Conservation (phyloP, 2,888 invertebrate genomes). For the Callyntrura guangdongensis region DNA sequence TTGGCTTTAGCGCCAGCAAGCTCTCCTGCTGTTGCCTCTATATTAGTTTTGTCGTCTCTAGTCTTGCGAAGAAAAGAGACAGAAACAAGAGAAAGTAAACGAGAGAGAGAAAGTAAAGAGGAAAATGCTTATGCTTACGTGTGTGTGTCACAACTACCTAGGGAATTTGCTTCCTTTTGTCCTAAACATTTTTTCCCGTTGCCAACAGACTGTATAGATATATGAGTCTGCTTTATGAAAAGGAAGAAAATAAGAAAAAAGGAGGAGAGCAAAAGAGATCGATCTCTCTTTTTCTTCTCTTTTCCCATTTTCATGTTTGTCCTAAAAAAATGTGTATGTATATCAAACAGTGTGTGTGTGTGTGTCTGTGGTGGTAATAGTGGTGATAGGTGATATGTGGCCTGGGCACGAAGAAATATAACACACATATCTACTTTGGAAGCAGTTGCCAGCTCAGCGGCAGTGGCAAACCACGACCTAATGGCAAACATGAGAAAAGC, state of each 20-base stretch:
- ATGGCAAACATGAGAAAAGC: constrained; percentile 74
- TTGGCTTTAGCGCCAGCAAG: constrained; percentile 51
- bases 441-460: constrained; percentile 74
- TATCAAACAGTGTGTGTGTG: not conserved
- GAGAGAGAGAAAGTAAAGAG: constrained; percentile 47
- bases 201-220: not conserved
- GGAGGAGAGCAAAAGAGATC: constrained; percentile 36
- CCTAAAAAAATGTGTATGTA: not conserved
- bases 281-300: constrained; percentile 39
- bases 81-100: constrained; percentile 35
- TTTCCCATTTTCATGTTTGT: not conserved
- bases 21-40: constrained; percentile 74
- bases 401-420: not conserved
- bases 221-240: not conserved
- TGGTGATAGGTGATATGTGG: constrained; percentile 48
- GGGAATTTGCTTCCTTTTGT: constrained; percentile 76
- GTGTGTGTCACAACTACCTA: constrained; percentile 75
- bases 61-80: constrained; percentile 11
- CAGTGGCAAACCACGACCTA: constrained; percentile 77
- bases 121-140: constrained; percentile 59
- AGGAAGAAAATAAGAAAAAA: constrained; percentile 12
- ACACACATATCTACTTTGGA: constrained; percentile 15
- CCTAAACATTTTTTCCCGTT: constrained; percentile 52
- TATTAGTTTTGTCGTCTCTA: constrained; percentile 69
- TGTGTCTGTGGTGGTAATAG: not conserved